Evolutionary conservation across 2,797 vertebrate genomes (phyloP), one percentile per base, ranked within the genome.

Genomic region (Triplophysa bombifrons): DNA sequence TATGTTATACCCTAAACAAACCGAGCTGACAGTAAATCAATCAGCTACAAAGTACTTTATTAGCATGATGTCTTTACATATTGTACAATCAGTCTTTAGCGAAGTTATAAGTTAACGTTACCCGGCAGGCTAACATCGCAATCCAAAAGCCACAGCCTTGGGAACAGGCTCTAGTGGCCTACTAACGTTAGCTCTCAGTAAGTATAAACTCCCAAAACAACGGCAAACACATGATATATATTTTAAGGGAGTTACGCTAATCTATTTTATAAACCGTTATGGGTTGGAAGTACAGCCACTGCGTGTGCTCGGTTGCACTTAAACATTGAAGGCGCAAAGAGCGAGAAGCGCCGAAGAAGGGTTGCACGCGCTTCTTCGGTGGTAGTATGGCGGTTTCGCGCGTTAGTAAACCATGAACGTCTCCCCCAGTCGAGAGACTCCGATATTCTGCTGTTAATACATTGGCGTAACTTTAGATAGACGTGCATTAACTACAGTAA

Each of bases 361-460:
- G 69, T 74, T 61, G 88, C 88, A 85, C 88, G 83, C 87, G 90
- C 94, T 94, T 94, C 93, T 94, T 94, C 93, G 91, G 92, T 94
- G 93, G 94, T 94, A 86, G 91, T 90, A 93, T 92, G 92, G 92
- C 89, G 91, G 90, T 85, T 85, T 84, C 65, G 87, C 89, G 85
- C 84, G 82, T 90, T 91, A 88, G 84, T 87, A 84, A 86, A 80
- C 78, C 88, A 89, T 90, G 87, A 86, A 88, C 89, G 91, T 93
- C 91, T 91, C 92, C 93, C 92, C 93, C 92, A 88, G 88, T 84
- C 74, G 90, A 92, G 90, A 92, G 89, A 90, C 89, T 88, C 90
- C 89, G 84, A 88, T 80, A 30, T 19, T 20, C 65, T 8, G 17
- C 3, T 61, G n/a, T 17, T 50, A 3, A n/a, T 68, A n/a, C 5